These are phyloP conservation scores for Callospermophilus lateralis DNA, from an alignment of 2,113 vertebrate genomes.

Conservation along the genomic window DNA sequence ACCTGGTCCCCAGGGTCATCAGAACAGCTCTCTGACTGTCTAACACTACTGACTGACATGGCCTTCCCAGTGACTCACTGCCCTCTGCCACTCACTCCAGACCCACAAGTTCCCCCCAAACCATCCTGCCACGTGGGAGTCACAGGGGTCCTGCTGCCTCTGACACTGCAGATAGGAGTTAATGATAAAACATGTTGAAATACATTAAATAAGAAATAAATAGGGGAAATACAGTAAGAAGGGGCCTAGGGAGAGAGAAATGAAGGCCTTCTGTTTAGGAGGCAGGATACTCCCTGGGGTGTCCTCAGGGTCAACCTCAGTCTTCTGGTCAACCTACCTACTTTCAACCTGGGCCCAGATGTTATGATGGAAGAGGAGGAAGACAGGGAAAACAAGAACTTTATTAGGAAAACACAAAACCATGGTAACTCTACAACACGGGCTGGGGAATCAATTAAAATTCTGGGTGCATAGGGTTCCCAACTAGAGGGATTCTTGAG, in stretches of 20 bases:
- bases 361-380: background rate
- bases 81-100: no score
- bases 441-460: background rate
- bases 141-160: no score
- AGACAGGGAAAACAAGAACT: background rate
- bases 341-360: background rate
- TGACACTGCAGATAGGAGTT: no score
- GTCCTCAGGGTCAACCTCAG: background rate
- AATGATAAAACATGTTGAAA: no score
- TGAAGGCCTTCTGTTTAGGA: background rate
- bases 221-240: no score
- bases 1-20: no score
- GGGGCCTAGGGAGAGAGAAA: background rate
- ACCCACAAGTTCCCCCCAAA: no score
- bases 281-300: background rate
- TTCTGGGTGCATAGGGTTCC: fast-evolving
- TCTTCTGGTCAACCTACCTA: background rate
- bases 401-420: background rate
- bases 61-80: no score
- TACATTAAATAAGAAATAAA: no score
- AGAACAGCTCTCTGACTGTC: no score
- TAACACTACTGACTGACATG: no score
- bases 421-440: background rate
- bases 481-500: background rate
- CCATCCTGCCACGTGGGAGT: no score